Evolutionary conservation across 2,113 vertebrate genomes (phyloP).

Genomic region (Xyrauchen texanus): DNA sequence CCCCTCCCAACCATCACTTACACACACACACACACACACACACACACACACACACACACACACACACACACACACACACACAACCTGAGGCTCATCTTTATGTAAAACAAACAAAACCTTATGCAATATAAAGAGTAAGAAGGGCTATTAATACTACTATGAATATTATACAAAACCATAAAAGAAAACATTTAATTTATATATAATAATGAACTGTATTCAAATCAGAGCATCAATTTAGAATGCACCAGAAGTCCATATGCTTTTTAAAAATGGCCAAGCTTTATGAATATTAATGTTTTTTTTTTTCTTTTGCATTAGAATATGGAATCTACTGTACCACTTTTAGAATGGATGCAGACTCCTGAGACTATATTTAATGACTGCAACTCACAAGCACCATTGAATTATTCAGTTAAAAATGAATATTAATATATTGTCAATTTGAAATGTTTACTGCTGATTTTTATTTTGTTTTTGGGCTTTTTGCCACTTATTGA

Average conservation of each 20-base stretch:
- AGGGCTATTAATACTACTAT: constrained; percentile 8
- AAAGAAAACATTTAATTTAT: constrained; percentile 7
- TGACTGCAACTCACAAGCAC: constrained; percentile 28
- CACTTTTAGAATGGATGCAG: constrained; percentile 39
- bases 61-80: no score
- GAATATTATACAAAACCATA: constrained; percentile 13
- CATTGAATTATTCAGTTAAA: constrained; percentile 38
- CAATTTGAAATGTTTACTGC: constrained; percentile 1
- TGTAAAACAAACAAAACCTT: constrained; percentile 17
- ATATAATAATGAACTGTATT: constrained; percentile 1
- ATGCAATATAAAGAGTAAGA: constrained; percentile 2
- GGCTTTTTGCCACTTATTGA: no score
- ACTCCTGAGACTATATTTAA: constrained; percentile 17
- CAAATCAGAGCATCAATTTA: background rate
- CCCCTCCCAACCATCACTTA: background rate
- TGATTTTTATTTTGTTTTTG: no score
- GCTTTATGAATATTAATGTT: constrained; percentile 8
- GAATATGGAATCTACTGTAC: constrained; percentile 25
- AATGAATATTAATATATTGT: constrained; percentile 26
- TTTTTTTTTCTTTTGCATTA: constrained; percentile 8
- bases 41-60: no score
- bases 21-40: no score
- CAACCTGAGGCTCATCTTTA: constrained; percentile 27
- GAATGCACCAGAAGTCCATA: background rate
- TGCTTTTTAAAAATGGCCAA: constrained; percentile 20